Evolutionary conservation across 2,113 vertebrate species (phyloP).

Genomic region (Sterrhoptilus dennistouni): DNA sequence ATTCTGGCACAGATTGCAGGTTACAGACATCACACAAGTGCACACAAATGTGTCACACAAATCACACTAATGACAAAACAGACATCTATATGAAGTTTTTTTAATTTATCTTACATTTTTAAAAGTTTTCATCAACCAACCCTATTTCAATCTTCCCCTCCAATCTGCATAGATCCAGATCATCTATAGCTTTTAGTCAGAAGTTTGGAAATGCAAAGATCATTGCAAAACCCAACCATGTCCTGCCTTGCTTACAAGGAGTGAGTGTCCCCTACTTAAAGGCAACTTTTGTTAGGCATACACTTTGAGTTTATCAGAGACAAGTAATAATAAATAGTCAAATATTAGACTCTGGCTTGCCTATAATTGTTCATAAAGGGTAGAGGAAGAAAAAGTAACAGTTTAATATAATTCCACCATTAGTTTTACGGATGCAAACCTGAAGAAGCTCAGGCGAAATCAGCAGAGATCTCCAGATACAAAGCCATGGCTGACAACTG

Average conservation of each 20-base stretch:
- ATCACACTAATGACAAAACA: neutral
- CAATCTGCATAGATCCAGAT: neutral
- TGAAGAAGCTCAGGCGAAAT: neutral
- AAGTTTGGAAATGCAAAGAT: neutral
- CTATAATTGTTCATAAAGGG: neutral
- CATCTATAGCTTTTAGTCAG: neutral
- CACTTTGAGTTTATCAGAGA: neutral
- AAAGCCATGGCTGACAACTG: neutral
- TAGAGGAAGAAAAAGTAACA: neutral
- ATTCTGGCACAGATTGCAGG: neutral
- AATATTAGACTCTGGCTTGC: neutral
- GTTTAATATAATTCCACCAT: neutral
- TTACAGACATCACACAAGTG: neutral
- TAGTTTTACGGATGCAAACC: neutral
- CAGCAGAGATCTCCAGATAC: constrained; percentile 1
- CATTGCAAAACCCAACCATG: neutral
- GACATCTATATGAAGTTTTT: neutral
- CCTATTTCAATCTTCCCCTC: neutral
- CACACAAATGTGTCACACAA: neutral
- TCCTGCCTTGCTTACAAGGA: neutral
- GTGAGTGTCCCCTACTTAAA: neutral
- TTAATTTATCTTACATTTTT: neutral
- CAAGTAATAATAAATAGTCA: neutral
- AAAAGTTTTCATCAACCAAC: neutral
- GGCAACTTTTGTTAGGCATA: neutral